Conservation (phyloP, 2,113 vertebrate species). For the Motacilla tschutschensis region DNA sequence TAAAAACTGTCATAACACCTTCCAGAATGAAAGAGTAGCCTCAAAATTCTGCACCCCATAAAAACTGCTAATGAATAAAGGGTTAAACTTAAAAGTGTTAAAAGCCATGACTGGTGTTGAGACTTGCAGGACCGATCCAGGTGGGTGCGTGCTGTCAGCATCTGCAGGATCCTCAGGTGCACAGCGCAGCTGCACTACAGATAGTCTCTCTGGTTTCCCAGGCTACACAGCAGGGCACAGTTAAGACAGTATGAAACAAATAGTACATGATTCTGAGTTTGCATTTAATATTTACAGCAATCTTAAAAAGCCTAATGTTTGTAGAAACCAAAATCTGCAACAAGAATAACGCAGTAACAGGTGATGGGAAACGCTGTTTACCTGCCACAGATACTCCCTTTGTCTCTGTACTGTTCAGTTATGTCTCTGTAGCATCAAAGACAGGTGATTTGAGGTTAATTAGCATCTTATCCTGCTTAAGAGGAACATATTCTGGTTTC, state of each 20-base stretch:
- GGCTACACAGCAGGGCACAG: neutral
- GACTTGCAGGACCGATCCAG: neutral
- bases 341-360: neutral
- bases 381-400: neutral
- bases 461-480: neutral
- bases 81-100: neutral
- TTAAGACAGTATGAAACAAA: slow-evolving; percentile 15
- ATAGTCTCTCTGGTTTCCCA: neutral
- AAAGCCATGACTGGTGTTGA: neutral
- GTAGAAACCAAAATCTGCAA: neutral
- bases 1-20: slow-evolving; percentile 9
- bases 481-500: slow-evolving; percentile 18
- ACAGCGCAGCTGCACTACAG: neutral
- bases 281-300: slow-evolving; percentile 22
- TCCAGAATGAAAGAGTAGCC: neutral
- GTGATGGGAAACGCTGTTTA: neutral
- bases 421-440: neutral
- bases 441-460: neutral
- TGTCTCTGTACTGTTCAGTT: neutral
- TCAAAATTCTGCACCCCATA: neutral
- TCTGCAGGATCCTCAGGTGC: neutral
- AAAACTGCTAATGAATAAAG: neutral
- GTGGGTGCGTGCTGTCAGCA: neutral
- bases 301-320: neutral
- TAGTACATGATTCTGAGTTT: neutral